Evolutionary conservation across 2,113 vertebrate species (phyloP), one percentile per base, ranked within the genome.

Genomic region (Cottus gobio): DNA sequence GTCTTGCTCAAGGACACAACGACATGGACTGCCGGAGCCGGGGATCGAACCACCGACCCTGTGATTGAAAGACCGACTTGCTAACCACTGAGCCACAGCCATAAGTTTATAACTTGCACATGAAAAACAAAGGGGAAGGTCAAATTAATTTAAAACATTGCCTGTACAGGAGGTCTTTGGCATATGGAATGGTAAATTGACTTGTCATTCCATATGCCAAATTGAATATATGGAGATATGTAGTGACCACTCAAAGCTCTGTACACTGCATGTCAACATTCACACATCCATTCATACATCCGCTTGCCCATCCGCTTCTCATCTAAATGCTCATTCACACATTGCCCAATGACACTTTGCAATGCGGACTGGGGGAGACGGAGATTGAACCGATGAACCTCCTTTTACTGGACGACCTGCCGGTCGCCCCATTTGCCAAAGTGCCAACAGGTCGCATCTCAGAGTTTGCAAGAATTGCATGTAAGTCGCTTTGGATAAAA

Each of bases 81-180:
- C n/a, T n/a, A n/a, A n/a, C n/a, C n/a, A n/a, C n/a, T n/a, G n/a
- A n/a, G n/a, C n/a, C n/a, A n/a, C n/a, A n/a, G n/a, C n/a, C n/a
- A n/a, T n/a, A n/a, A n/a, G n/a, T 89, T 91, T 86, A 89, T 86
- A 79, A 80, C 82, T 39, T 69, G 64, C 64, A 46, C 66, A 74
- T 84, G 36, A 71, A 81, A n/a, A 52, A 34, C 13, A 28, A 56
- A 65, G 70, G 30, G 52, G 60, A 75, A 83, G 57, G 75, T 26
- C 76, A 24, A 63, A 39, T 75, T 22, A 79, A 42, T 11, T 2
- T 22, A 66, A 44, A 80, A 72, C 20, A 37, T 57, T 75, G 76
- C 9, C 34, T 50, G 24, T 12, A 42, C 36, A 37, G 56, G 13
- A 65, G 60, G 57, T 44, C 16, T 62, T 57, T 57, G 3, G 11